These are phyloP conservation scores for Tetragonula carbonaria DNA, from an alignment of 2,888 invertebrate genomes.

Conservation along the genomic window DNA sequence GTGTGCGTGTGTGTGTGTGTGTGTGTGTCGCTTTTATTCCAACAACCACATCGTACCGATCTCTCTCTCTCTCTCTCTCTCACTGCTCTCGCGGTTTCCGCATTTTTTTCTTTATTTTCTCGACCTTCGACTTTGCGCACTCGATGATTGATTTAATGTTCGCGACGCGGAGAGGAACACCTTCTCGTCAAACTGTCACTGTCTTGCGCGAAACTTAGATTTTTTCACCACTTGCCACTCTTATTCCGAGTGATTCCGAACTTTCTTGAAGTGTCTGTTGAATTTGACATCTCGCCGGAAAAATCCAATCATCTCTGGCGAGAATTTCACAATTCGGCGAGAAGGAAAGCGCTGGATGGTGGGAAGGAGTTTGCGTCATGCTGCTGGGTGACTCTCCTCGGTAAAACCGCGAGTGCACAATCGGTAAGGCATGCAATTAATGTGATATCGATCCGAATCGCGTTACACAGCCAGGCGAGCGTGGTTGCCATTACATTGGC, in stretches of 20 bases:
- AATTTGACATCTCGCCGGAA: too few relatives aligned
- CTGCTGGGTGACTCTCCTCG: constrained; percentile 23
- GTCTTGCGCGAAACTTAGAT: too few relatives aligned
- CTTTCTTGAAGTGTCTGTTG: too few relatives aligned
- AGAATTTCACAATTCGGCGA: neutral
- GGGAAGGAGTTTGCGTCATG: constrained; percentile 39
- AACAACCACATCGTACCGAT: neutral
- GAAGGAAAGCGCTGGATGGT: constrained; percentile 8
- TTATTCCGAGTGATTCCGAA: too few relatives aligned
- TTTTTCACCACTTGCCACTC: too few relatives aligned
- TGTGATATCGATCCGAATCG: constrained; percentile 76
- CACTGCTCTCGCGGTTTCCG: neutral
- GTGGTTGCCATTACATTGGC: constrained; percentile 56
- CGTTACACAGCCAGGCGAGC: constrained; percentile 53
- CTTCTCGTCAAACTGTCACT: too few relatives aligned
- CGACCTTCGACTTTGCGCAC: too few relatives aligned
- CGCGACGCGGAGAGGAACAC: too few relatives aligned
- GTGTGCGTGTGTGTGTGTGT: too few relatives aligned
- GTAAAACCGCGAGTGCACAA: constrained; percentile 67
- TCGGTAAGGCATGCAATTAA: constrained; percentile 76
- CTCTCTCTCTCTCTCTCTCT: neutral
- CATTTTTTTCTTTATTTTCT: neutral
- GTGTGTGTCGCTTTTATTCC: neutral
- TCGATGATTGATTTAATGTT: too few relatives aligned
- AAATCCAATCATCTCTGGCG: neutral